These are phyloP conservation scores for Drosophila santomea DNA, from an alignment of 1,140 invertebrate genomes.

Conservation along the genomic window DNA sequence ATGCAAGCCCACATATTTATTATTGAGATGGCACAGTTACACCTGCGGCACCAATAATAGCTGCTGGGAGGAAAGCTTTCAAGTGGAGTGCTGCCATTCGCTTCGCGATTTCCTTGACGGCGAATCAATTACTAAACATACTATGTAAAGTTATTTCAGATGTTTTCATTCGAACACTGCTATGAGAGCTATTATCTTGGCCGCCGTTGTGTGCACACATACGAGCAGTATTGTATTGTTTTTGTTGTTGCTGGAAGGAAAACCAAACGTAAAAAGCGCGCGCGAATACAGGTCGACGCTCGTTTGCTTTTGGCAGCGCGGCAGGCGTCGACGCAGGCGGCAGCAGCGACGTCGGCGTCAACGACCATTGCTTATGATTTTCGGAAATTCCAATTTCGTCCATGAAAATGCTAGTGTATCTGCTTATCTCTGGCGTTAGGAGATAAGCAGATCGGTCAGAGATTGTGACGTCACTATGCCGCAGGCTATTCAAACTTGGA, in stretches of 20 bases:
- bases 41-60: neutral
- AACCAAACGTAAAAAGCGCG: constrained; percentile 76
- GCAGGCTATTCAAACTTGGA: neutral
- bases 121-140: too few species aligned
- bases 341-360: constrained; percentile 35
- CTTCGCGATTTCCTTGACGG: too few species aligned
- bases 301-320: constrained; percentile 27
- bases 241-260: constrained; percentile 7
- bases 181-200: too few species aligned
- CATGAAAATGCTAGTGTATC: constrained; percentile 8
- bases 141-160: too few species aligned
- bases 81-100: too few species aligned
- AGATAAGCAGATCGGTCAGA: constrained; percentile 18
- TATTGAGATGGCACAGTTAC: constrained; percentile 17
- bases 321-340: constrained; percentile 15
- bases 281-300: constrained; percentile 82
- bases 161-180: too few species aligned
- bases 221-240: neutral
- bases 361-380: constrained; percentile 66
- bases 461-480: constrained; percentile 1
- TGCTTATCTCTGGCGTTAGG: neutral
- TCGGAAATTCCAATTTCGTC: constrained; percentile 76
- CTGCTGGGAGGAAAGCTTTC: neutral
- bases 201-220: constrained; percentile 2
- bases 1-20: constrained; percentile 22